Percentiles rank a stretch among this genome's conserved stretches.
phyloP scores from a whole-genome alignment of 2,797 vertebrate genomes.

The Staurois parvus region DNA sequence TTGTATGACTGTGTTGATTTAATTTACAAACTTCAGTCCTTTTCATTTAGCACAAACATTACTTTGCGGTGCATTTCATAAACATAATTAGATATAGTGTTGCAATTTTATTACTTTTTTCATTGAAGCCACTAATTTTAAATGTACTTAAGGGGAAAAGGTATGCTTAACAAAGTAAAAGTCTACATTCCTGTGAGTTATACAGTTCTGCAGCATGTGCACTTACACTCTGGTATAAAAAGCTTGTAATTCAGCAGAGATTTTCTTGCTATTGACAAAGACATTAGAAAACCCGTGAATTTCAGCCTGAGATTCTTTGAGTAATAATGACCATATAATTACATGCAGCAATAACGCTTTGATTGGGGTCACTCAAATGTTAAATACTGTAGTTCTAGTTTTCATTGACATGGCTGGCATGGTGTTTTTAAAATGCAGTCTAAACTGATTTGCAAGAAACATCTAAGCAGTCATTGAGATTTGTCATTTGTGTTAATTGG shows the following conservation, averaged over 20 bases:
- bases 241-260: neutral
- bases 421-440: neutral
- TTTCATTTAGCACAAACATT: neutral
- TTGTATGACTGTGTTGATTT: neutral
- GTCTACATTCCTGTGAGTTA: neutral
- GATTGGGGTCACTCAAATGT: conserved; percentile 40
- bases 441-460: neutral
- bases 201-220: neutral
- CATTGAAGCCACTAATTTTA: neutral
- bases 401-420: neutral
- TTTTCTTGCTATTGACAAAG: conserved; percentile 2
- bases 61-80: neutral
- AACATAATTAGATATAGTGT: neutral
- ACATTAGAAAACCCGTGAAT: conserved; percentile 7
- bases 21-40: neutral
- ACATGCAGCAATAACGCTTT: neutral
- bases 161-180: neutral
- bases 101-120: neutral
- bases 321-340: conserved; percentile 31
- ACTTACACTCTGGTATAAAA: neutral
- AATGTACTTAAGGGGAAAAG: neutral
- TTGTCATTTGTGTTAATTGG: conserved; percentile 7
- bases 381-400: neutral
- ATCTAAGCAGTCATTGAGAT: neutral
- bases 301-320: neutral